Conservation (phyloP, 2,797 vertebrate species). For the Delichon dasypus region DNA sequence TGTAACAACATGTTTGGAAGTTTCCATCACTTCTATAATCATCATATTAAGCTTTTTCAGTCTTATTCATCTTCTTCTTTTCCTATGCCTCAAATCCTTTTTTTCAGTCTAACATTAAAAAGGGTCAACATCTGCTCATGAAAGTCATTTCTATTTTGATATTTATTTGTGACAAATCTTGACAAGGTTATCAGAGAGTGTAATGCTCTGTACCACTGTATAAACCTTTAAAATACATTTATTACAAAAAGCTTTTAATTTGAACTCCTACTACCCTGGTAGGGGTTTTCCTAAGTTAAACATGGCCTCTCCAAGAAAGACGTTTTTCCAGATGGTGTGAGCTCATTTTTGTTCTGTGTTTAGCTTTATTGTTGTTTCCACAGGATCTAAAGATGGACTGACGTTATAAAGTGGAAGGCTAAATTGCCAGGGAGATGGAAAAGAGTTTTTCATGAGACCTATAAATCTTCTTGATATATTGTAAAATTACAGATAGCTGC, state of each 20-base stretch:
- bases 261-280: background rate
- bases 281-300: constrained; percentile 34
- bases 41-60: background rate
- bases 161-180: background rate
- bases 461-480: background rate
- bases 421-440: background rate
- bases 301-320: background rate
- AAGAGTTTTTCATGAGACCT: background rate
- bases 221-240: background rate
- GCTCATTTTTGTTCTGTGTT: constrained; percentile 26
- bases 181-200: background rate
- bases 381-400: constrained; percentile 35
- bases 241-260: background rate
- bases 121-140: background rate
- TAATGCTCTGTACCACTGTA: background rate
- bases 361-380: constrained; percentile 34
- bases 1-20: background rate
- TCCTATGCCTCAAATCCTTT: background rate
- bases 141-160: constrained; percentile 3
- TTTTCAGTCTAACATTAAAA: background rate
- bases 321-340: constrained; percentile 53
- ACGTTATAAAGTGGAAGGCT: constrained; percentile 31
- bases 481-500: constrained; percentile 11
- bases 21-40: background rate
- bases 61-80: background rate